A percentile compares a stretch with the other conserved stretches of the same genome.
Conservation (phyloP, 2,113 vertebrate genomes). For the Monarcha castaneiventris region DNA sequence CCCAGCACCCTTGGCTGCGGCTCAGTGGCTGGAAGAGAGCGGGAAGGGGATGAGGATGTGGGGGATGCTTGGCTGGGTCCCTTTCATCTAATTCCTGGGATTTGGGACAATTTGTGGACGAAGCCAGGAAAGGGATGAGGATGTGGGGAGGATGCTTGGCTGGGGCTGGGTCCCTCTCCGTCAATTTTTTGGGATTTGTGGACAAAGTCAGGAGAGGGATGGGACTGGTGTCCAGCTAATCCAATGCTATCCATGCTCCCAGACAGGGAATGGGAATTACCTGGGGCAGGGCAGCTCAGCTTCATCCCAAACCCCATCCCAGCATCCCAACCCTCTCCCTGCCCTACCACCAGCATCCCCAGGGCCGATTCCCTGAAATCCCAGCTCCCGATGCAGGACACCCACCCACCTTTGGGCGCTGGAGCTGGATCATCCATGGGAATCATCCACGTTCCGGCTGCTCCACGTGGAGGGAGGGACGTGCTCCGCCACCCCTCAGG, state of each 20-base stretch:
- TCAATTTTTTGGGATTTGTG: neutral
- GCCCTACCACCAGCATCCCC: neutral
- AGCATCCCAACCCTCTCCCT: neutral
- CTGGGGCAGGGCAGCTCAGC: neutral
- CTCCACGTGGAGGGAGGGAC: rapidly evolving
- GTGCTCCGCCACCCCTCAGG: rapidly evolving
- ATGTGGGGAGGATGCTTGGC: neutral
- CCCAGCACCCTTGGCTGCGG: neutral
- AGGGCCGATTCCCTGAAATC: neutral
- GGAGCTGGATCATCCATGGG: neutral
- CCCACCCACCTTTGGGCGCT: neutral
- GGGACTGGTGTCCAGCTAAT: neutral
- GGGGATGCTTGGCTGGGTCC: no score
- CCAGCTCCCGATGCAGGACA: rapidly evolving
- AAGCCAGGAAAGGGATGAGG: neutral
- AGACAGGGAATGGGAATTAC: rapidly evolving
- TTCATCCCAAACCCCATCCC: neutral
- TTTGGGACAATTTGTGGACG: neutral
- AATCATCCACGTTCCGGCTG: neutral
- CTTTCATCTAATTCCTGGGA: rapidly evolving
- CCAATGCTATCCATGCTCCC: neutral
- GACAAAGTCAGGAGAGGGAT: no score
- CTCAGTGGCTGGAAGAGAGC: neutral
- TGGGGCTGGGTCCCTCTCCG: neutral
- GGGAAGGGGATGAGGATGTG: neutral